Conservation (phyloP, 2,888 invertebrate genomes). For the Drosophila demipolita region DNA sequence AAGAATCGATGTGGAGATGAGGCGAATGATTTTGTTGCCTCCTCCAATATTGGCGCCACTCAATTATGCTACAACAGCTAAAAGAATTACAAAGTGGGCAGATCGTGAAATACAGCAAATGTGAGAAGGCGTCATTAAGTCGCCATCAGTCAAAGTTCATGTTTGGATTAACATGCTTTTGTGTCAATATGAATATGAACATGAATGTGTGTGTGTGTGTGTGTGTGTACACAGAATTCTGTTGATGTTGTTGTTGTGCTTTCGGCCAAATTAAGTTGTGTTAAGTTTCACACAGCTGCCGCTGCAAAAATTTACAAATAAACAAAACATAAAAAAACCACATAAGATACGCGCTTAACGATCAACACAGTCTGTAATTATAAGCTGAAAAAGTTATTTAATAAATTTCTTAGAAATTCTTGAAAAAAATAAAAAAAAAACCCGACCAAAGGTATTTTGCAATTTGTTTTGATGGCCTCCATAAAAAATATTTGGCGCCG, state of each 20-base stretch:
- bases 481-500: conserved; percentile 29
- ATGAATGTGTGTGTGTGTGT: conserved; percentile 29
- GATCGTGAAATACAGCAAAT: conserved; percentile 18
- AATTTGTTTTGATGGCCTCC: conserved; percentile 49
- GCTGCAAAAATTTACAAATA: conserved; percentile 49
- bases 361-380: conserved; percentile 66
- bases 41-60: conserved; percentile 68
- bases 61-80: conserved; percentile 61
- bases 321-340: conserved; percentile 16
- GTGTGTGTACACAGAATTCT: conserved; percentile 24
- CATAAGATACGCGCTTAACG: conserved; percentile 29
- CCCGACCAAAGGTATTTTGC: conserved; percentile 61
- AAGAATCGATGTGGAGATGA: conserved; percentile 6
- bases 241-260: conserved; percentile 17
- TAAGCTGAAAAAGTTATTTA: conserved; percentile 55
- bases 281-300: conserved; percentile 70
- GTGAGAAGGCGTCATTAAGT: conserved; percentile 64
- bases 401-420: conserved; percentile 63
- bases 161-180: conserved; percentile 79
- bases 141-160: conserved; percentile 80
- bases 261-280: conserved; percentile 77
- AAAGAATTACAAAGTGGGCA: conserved; percentile 17
- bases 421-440: conserved; percentile 20
- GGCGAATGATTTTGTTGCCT: conserved; percentile 25
- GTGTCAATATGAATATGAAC: conserved; percentile 42